phyloP scores from a whole-genome alignment of 2,113 vertebrate species.

The Anoplopoma fimbria region DNA sequence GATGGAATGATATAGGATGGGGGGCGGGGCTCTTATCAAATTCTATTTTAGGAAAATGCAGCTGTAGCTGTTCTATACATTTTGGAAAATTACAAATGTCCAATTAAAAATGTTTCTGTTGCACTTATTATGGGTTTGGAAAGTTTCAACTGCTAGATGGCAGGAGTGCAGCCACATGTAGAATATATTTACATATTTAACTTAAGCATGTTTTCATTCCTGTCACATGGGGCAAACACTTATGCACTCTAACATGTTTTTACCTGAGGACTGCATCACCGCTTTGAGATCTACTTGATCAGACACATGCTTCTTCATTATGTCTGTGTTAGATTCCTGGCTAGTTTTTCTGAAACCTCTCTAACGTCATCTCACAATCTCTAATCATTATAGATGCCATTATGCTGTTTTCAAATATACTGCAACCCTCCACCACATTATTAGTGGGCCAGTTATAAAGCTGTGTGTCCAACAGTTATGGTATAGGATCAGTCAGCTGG shows the following conservation, averaged over 20 bases:
- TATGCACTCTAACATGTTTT: not conserved
- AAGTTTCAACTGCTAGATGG: not conserved
- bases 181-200: not conserved
- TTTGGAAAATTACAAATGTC: not conserved
- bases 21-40: not conserved
- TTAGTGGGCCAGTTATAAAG: conserved; percentile 16
- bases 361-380: not conserved
- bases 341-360: not conserved
- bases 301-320: not conserved
- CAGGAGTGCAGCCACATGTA: not conserved
- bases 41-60: not conserved
- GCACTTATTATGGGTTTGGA: not conserved
- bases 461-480: conserved; percentile 1
- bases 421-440: conserved; percentile 12
- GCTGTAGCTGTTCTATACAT: not conserved
- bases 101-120: not conserved
- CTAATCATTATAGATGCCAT: not conserved
- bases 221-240: not conserved
- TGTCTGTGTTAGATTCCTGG: not conserved
- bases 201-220: not conserved
- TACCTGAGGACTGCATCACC: not conserved
- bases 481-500: not conserved
- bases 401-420: not conserved
- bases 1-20: not conserved
- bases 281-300: not conserved